Conservation (phyloP, 37 sponge, comb jelly and placozoan species). For the Bolinopsis microptera region DNA sequence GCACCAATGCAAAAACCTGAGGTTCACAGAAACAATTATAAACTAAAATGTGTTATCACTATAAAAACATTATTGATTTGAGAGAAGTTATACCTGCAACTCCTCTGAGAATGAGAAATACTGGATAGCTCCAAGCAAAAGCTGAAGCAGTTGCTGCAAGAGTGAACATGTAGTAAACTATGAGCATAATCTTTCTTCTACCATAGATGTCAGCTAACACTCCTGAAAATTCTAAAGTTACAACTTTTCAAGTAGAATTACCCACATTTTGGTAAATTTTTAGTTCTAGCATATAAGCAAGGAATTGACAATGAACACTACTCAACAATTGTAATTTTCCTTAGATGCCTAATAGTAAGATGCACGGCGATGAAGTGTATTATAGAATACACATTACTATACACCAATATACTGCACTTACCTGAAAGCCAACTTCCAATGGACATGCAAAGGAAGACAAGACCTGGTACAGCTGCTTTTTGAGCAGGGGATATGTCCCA, state of each 20-base stretch:
- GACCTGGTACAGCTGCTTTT: background rate
- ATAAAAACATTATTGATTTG: no score
- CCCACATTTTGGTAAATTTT: background rate
- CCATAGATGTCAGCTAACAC: background rate
- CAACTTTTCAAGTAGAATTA: background rate
- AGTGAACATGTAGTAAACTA: slow-evolving; percentile 10
- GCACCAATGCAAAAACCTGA: slow-evolving; percentile 27
- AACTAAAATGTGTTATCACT: no score
- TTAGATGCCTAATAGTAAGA: no score
- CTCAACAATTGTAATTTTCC: no score
- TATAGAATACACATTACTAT: no score
- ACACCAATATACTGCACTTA: no score
- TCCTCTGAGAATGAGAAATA: slow-evolving; percentile 1
- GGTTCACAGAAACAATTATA: no score
- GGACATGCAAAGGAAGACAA: background rate
- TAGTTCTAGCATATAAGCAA: background rate
- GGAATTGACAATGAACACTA: background rate
- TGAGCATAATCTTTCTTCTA: background rate
- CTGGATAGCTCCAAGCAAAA: slow-evolving; percentile 5
- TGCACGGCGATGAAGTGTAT: no score
- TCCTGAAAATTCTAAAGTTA: background rate
- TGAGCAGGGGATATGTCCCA: background rate
- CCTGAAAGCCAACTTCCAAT: background rate
- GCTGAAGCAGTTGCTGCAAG: background rate
- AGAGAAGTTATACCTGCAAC: no score